Conservation (phyloP, 2,797 vertebrate species). For the Phoeniculus purpureus region DNA sequence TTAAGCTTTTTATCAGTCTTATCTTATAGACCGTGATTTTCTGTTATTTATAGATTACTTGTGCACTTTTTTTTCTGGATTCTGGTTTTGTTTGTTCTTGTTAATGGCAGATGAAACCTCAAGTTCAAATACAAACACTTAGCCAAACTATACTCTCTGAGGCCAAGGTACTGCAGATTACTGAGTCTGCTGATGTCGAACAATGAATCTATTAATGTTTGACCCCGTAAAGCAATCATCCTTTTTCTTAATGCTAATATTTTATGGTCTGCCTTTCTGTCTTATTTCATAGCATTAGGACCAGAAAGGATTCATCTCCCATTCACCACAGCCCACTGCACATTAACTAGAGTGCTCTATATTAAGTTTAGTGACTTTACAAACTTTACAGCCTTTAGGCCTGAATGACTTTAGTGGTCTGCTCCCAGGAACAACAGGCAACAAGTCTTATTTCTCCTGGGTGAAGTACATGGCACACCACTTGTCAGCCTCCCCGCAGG, state of each 20-base stretch:
- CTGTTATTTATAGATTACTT: not conserved
- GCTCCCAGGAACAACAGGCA: not conserved
- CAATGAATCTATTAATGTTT: not conserved
- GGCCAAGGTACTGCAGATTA: not conserved
- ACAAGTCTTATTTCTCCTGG: not conserved
- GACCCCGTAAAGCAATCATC: not conserved
- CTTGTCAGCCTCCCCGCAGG: not conserved
- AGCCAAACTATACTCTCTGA: not conserved
- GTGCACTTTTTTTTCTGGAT: not conserved
- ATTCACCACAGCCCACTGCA: not conserved
- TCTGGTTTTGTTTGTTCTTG: not conserved
- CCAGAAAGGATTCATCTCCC: not conserved
- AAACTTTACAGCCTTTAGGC: not conserved
- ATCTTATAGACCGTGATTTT: not conserved
- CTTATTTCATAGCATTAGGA: not conserved
- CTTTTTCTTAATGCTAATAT: not conserved
- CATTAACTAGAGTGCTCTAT: not conserved
- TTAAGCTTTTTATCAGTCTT: not conserved
- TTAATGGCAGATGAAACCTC: constrained; percentile 23
- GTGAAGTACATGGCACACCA: not conserved
- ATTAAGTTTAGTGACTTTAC: not conserved
- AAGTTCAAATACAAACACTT: not conserved
- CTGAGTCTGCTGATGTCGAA: not conserved
- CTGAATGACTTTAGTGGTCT: not conserved
- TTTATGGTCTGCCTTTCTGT: not conserved